Conservation (phyloP, 2,113 vertebrate species). For the Stomatorhinus ivindoensis region DNA sequence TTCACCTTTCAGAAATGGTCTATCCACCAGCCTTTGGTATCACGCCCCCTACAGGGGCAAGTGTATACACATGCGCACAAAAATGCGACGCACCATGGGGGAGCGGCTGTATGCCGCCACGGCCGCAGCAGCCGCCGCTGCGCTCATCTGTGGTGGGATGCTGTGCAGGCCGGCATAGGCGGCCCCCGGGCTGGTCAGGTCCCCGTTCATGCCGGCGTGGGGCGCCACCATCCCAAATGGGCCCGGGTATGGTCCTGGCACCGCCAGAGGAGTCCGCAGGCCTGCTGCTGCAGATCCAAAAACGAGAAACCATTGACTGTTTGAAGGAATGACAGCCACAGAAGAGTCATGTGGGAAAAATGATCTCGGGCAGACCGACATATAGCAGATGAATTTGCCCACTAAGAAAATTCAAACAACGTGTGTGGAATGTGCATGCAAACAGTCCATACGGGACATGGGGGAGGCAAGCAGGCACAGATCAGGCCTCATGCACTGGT, state of each 20-base stretch:
- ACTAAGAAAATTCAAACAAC: neutral
- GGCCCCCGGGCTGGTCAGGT: slow-evolving; percentile 79
- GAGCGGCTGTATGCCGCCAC: slow-evolving; percentile 78
- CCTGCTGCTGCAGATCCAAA: slow-evolving; percentile 61
- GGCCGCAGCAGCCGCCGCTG: slow-evolving; percentile 61
- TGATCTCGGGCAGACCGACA: neutral
- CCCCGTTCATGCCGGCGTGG: slow-evolving; percentile 85
- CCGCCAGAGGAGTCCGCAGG: slow-evolving; percentile 81
- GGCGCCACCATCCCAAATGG: slow-evolving; percentile 94
- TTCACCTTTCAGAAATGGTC: neutral
- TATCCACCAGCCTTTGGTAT: neutral
- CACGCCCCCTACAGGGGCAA: neutral
- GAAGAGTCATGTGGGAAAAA: neutral
- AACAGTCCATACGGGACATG: neutral
- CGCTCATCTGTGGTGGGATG: slow-evolving; percentile 92
- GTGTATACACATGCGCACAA: neutral
- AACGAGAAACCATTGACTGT: neutral
- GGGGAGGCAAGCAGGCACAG: neutral
- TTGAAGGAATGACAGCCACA: neutral
- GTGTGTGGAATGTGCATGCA: neutral
- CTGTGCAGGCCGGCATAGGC: slow-evolving; percentile 88
- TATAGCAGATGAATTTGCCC: neutral
- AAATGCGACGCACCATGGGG: slow-evolving; percentile 72
- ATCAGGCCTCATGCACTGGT: neutral
- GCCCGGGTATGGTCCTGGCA: slow-evolving; percentile 75